Evolutionary conservation across 2,888 invertebrate species (phyloP).

Genomic region (Listrodromus nycthemerus): DNA sequence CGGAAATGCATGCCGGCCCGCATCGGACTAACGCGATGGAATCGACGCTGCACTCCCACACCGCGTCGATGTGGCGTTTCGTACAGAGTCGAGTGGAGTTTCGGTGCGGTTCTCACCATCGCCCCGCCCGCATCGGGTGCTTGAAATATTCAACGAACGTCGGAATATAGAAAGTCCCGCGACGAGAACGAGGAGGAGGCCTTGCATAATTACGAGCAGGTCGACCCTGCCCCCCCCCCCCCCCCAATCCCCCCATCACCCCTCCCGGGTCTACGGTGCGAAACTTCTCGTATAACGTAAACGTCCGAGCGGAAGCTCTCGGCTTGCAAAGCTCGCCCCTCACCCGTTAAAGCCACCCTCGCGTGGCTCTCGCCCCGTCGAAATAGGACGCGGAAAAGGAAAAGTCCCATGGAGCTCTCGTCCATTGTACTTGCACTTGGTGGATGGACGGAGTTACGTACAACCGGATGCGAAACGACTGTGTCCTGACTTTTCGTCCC

Average conservation of each 20-base stretch:
- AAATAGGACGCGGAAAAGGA: slow-evolving; percentile 2
- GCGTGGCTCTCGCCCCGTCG: neutral
- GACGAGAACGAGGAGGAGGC: slow-evolving; percentile 10
- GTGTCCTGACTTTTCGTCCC: slow-evolving; percentile 8
- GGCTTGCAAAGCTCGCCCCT: neutral
- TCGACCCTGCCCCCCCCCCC: too few species aligned
- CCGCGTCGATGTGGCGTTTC: too few species aligned
- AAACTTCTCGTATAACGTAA: slow-evolving; percentile 35
- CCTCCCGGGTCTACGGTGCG: slow-evolving; percentile 4
- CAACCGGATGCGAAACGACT: neutral
- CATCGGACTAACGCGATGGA: too few species aligned
- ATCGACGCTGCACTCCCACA: too few species aligned
- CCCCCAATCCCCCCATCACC: too few species aligned
- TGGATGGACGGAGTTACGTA: slow-evolving; percentile 12
- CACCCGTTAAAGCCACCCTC: neutral
- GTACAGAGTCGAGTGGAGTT: neutral
- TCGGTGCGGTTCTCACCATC: neutral
- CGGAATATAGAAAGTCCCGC: slow-evolving; percentile 46
- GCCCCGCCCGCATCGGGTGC: slow-evolving; percentile 21
- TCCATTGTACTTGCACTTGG: neutral
- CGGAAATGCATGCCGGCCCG: too few species aligned
- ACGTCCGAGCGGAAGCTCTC: neutral
- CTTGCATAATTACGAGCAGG: slow-evolving; percentile 65
- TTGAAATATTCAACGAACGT: slow-evolving; percentile 58
- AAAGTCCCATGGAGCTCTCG: neutral